Conservation (phyloP, 2,797 vertebrate species). For the Aphelocoma californica region DNA sequence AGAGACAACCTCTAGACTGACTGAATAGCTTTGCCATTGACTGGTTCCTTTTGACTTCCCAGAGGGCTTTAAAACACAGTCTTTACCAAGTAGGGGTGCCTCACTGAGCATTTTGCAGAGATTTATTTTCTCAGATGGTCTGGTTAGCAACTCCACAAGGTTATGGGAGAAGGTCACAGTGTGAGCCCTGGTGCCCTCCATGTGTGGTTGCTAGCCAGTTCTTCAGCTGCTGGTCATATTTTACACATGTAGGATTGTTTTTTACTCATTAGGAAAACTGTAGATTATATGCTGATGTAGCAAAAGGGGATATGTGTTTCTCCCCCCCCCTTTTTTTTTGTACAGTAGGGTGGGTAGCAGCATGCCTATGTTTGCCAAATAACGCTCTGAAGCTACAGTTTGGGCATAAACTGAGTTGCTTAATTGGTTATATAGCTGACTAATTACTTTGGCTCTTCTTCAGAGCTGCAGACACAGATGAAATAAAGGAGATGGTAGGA, state of each 20-base stretch:
- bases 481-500: background rate
- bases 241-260: background rate
- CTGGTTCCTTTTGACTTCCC: slow-evolving; percentile 12
- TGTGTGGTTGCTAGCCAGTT: background rate
- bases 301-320: background rate
- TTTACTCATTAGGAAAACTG: background rate
- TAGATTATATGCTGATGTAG: background rate
- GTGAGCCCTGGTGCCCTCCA: background rate
- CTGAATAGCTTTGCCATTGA: slow-evolving; percentile 8
- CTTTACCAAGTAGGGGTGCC: slow-evolving; percentile 2
- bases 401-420: background rate
- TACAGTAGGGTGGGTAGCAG: background rate
- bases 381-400: background rate
- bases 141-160: background rate
- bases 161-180: background rate
- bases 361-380: background rate
- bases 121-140: slow-evolving; percentile 51
- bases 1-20: background rate
- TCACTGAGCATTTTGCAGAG: background rate
- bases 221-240: background rate
- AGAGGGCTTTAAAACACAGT: background rate
- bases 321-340: background rate
- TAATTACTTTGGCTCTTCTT: slow-evolving; percentile 1
- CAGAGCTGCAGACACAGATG: background rate
- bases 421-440: background rate